A percentile compares a stretch with the other conserved stretches of the same genome.
Conservation (phyloP, 2,888 invertebrate genomes). For the Clepsis dumicolana region DNA sequence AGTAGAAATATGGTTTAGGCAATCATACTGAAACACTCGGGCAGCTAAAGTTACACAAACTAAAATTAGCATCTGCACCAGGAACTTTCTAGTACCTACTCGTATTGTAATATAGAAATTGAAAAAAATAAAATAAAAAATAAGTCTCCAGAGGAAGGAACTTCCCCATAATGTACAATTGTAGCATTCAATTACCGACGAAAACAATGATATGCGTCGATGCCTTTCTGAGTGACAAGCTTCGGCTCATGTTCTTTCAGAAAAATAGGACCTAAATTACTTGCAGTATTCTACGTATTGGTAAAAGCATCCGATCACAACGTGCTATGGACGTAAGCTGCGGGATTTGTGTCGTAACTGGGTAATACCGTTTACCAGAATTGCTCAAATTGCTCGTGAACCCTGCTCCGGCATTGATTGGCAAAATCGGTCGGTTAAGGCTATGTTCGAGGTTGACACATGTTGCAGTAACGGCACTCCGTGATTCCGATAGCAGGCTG, state of each 20-base stretch:
- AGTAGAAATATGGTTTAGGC: not conserved
- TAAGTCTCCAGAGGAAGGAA: too few relatives aligned
- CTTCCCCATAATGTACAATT: too few relatives aligned
- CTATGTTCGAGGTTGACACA: not conserved
- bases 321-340: constrained; percentile 9
- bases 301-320: not conserved
- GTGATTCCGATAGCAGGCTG: constrained; percentile 10
- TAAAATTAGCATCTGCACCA: too few relatives aligned
- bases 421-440: not conserved
- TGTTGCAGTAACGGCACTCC: constrained; percentile 9
- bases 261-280: not conserved
- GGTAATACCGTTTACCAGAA: not conserved
- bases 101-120: too few relatives aligned
- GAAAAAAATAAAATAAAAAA: too few relatives aligned
- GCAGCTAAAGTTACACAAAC: too few relatives aligned
- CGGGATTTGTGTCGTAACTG: constrained; percentile 20
- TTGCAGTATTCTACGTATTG: not conserved
- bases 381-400: not conserved
- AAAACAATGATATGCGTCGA: not conserved
- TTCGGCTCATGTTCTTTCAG: not conserved
- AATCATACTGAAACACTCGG: too few relatives aligned
- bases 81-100: too few relatives aligned
- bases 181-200: not conserved
- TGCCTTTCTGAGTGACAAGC: not conserved
- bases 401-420: constrained; percentile 3